These are phyloP conservation scores for Lindbergichthys nudifrons DNA, from an alignment of 2,797 vertebrate species.

Conservation along the genomic window DNA sequence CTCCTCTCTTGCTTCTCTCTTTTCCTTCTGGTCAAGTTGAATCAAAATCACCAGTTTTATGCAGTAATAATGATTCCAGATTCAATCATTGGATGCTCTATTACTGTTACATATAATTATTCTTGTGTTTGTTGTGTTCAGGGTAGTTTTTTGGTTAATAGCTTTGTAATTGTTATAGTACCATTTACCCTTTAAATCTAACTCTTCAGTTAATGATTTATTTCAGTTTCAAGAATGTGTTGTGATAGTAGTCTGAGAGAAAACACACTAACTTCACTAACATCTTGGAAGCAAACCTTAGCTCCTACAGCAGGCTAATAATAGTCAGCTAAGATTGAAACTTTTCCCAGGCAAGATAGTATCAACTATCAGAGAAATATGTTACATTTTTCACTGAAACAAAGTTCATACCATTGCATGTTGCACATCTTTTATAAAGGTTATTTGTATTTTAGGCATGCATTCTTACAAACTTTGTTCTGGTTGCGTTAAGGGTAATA, in stretches of 20 bases:
- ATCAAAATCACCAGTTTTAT: slow-evolving; percentile 1
- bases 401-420: neutral
- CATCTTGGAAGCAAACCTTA: neutral
- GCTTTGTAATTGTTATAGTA: slow-evolving; percentile 2
- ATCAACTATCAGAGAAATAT: neutral
- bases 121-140: neutral
- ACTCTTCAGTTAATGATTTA: slow-evolving; percentile 18
- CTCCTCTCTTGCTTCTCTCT: slow-evolving; percentile 9
- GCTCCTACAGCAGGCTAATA: neutral
- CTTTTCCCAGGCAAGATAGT: neutral
- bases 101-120: neutral
- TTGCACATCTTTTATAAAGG: neutral
- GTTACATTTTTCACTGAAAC: neutral
- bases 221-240: neutral
- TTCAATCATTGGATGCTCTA: neutral
- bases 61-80: neutral
- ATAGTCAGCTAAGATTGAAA: neutral
- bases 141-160: slow-evolving; percentile 6
- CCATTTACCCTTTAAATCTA: neutral
- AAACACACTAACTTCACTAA: neutral
- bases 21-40: neutral
- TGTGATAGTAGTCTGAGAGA: neutral
- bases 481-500: slow-evolving; percentile 18
- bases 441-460: slow-evolving; percentile 8
- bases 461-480: slow-evolving; percentile 2